Base-by-base conservation (phyloP, 2,888 invertebrate species). In the Rhagium mordax region DNA sequence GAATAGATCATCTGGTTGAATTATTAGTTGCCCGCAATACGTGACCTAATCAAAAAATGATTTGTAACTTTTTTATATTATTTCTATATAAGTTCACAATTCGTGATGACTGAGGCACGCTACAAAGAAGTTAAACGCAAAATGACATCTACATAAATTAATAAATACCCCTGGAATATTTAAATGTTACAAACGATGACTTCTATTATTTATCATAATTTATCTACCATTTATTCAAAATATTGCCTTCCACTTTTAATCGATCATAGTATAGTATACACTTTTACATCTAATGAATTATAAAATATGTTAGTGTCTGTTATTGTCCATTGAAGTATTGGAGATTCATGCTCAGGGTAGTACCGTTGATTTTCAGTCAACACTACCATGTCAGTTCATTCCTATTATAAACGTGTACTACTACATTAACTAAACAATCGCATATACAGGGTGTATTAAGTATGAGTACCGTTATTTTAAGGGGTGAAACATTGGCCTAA, bases 111-210 rank as follows among this genome's bases (percentile, higher is more conserved):
- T 27, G 21, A 49, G 61, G 67, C 70, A 70, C 74, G 62, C 70
- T 67, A 66, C 48, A n/a, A 41, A 53, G 33, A 49, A 41, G 57
- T 59, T 65, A 62, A 71, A 74, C 64, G 57, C 48, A 68, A 70
- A 71, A 68, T 59, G 55, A 71, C 64, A 71, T 70, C 57, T 66
- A 66, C 66, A 70, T 55, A 62, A 74, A 70, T 66, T 62, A 71
- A 66, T 53, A 51, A 41, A 41, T 41, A 10, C 61, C 48, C 49
- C 21, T 41, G 51, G 41, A 60, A 62, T 66, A 66, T 55, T 57
- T 55, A 33, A 70, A 33, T 6, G 49, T 48, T 33, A 18, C 18
- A 41, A 59, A 41, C 48, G 20, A 57, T 41, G 41, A 47, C 47
- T 68, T 48, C 48, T 57, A 41, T 41, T 41, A 41, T 41, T 41